Evolutionary conservation across 2,888 invertebrate genomes (phyloP), one percentile per base, ranked within the genome.

Genomic region (Brenthis hecate): DNA sequence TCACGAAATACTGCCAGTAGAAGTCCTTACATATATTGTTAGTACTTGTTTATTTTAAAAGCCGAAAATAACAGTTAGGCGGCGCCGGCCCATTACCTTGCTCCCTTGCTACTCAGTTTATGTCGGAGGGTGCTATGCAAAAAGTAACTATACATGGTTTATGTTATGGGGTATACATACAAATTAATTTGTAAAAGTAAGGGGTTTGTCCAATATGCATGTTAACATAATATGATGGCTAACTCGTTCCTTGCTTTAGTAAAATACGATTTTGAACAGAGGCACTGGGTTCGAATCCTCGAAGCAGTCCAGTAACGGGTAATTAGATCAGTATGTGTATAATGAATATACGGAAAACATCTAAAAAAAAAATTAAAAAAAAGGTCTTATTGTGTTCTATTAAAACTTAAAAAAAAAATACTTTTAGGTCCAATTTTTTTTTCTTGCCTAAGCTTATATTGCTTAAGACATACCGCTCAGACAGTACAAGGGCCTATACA

Each of bases 401-500:
- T 8, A 36, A 36, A 36, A 0, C 0, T 6, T 1, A 1, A 36
- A 36, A 8, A 8, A 36, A 36, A 36, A 8, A 8, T 36, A 36
- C 36, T 2, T 36, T 6, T 36, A 36, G 2, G 8, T 36, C 8
- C 8, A 36, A 8, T 36, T 36, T 2, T 8, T 8, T 8, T 36
- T 36, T 36, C 13, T 54, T 54, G 13, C 13, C 0, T 23, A 13
- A 47, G 8, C 1, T 43, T 23, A 1, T 76, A 6, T 71, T 72
- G 74, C 77, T 85, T 84, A 75, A 66, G 32, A 28, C 76, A 68
- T 50, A 83, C 80, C 83, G 67, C 77, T 72, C 81, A 83, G 82
- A 85, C 84, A 84, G 82, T 85, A 82, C 85, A 77, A 84, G 83
- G 84, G 77, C 84, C 85, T 85, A 88, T 88, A 88, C 88, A 88